These are phyloP conservation scores for Temnothorax unifasciatus DNA, from an alignment of 2,888 invertebrate species.

Conservation along the genomic window DNA sequence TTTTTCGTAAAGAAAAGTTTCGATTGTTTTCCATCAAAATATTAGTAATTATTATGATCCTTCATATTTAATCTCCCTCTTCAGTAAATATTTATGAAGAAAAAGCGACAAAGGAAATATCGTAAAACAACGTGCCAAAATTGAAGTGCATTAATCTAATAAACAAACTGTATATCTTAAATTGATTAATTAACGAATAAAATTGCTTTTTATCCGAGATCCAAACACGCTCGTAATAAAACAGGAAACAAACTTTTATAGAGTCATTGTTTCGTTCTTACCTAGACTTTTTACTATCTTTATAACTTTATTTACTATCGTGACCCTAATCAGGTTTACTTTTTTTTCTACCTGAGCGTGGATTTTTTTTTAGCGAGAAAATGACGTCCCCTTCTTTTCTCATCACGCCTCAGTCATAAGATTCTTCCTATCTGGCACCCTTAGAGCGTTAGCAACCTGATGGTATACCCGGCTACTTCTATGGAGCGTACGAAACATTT, in stretches of 20 bases:
- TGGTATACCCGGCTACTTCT: conserved; percentile 65
- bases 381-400: conserved; percentile 42
- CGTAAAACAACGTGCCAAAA: background rate
- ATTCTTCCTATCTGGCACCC: conserved; percentile 33
- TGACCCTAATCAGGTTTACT: conserved; percentile 15
- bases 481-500: conserved; percentile 61
- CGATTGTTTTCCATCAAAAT: background rate
- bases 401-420: conserved; percentile 33
- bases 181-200: conserved; percentile 20
- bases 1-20: background rate
- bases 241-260: background rate
- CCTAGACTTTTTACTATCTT: conserved; percentile 12
- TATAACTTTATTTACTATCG: background rate
- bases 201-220: background rate
- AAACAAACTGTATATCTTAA: background rate
- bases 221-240: background rate
- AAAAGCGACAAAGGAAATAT: background rate
- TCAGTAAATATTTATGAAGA: background rate
- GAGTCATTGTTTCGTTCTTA: conserved; percentile 12
- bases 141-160: conserved; percentile 14
- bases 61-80: background rate
- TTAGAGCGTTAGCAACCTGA: conserved; percentile 32
- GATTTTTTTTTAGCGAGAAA: conserved; percentile 25
- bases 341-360: background rate
- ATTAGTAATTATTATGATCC: background rate